Base-by-base conservation (phyloP, 2,888 invertebrate species). In the Pristionchus maxplancki region DNA sequence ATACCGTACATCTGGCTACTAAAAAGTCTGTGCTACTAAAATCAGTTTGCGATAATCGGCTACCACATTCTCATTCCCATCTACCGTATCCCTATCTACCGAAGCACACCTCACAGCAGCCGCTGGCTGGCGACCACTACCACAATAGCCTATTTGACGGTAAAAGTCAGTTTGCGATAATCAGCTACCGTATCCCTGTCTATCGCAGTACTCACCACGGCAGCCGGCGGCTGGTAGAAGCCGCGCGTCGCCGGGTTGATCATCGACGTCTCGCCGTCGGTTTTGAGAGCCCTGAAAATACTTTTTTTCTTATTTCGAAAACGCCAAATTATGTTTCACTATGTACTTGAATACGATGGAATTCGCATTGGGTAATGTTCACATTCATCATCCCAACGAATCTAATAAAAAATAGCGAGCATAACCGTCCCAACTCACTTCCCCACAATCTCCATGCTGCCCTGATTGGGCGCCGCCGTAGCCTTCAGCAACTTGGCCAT, bases 401-500 rank as follows among this genome's bases (percentile, higher is more conserved):
- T n/a, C n/a, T n/a, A n/a, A n/a, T n/a, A n/a, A n/a, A n/a, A n/a
- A n/a, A n/a, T 48, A 48, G 8, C 15, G 9, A 48, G 48, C 48
- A 15, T 48, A 48, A 11, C 15, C 20, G 15, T 11, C n/a, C 24
- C 37, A 2, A 71, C 85, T 64, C 64, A 85, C 85, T 85, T 85
- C n/a, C 34, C 34, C 20, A 92, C 88, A 31, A 90, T 84, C 15
- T 89, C 82, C 89, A 91, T 88, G 13, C 92, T 90, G 28, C 95
- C 95, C 85, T 95, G 95, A 89, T 95, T 95, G 24, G 95, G 93
- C 1, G 95, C 95, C 0, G 96, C 95, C 8, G 95, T 92, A 28
- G 96, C 93, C 53, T 96, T 95, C 9, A 97, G 95, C 78, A 97
- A 95, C 90, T 96, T 95, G 92, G 96, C 96, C 92, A 96, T 96